Conservation (phyloP, 1,140 invertebrate species). For the Trigoniulus corallinus region DNA sequence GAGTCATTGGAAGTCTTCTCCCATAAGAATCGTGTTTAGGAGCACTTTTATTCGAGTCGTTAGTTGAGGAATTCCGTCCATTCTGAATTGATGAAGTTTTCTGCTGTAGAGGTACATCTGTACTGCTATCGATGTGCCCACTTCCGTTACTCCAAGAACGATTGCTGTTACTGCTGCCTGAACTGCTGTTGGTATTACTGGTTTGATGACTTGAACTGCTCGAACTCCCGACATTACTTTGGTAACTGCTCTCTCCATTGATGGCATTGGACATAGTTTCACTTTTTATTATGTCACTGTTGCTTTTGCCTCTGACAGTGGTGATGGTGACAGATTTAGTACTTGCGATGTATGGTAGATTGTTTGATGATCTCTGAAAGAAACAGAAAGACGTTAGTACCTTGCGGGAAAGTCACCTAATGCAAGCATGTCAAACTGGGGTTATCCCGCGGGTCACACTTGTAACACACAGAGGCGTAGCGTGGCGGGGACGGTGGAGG, state of each 20-base stretch:
- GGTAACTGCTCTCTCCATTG: background rate
- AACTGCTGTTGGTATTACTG: slow-evolving; percentile 10
- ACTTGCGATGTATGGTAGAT: background rate
- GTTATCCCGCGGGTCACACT: no score
- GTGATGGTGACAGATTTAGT: slow-evolving; percentile 2
- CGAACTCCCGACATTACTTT: background rate
- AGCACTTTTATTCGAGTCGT: background rate
- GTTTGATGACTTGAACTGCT: slow-evolving; percentile 8
- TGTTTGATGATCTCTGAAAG: background rate
- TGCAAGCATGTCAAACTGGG: no score
- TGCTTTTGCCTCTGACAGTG: background rate
- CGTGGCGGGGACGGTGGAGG: no score
- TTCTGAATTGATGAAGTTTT: no score
- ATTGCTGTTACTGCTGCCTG: slow-evolving; percentile 8
- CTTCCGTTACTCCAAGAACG: background rate
- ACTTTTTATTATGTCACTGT: background rate
- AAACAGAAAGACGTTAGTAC: no score
- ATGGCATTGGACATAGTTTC: background rate
- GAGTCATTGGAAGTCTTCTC: slow-evolving; percentile 14
- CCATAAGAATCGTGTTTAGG: background rate
- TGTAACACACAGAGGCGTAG: no score
- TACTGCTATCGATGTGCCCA: background rate
- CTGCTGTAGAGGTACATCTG: slow-evolving; percentile 6
- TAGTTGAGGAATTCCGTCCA: background rate
- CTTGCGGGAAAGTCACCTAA: no score